Conservation (phyloP, 1,140 invertebrate genomes). For the Leptestheria dahalacensis region DNA sequence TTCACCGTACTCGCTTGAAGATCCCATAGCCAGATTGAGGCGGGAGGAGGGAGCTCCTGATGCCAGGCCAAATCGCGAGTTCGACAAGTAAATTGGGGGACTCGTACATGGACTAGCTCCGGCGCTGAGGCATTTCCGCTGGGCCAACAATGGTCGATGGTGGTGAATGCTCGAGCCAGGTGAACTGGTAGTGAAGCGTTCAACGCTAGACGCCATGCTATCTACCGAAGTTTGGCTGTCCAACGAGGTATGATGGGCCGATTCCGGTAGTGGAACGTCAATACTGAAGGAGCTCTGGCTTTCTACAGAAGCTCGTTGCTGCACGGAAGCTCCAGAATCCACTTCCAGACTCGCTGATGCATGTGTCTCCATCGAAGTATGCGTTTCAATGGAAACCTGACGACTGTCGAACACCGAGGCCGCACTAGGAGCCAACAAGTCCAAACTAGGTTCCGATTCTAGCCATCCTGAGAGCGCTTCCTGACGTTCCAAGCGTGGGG, state of each 20-base stretch:
- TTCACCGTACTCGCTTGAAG: constrained; percentile 23
- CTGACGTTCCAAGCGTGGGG: constrained; percentile 17
- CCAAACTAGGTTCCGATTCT: constrained; percentile 22
- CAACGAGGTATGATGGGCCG: constrained; percentile 10
- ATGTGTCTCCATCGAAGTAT: constrained; percentile 12
- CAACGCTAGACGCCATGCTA: constrained; percentile 12
- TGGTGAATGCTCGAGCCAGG: constrained; percentile 4
- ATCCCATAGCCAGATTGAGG: constrained; percentile 27
- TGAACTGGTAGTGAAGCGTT: not conserved
- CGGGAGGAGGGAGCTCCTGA: constrained; percentile 30
- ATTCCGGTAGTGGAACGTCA: constrained; percentile 11
- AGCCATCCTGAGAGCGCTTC: constrained; percentile 17
- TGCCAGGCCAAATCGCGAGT: constrained; percentile 4
- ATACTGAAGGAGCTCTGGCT: constrained; percentile 13
- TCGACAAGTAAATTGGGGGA: constrained; percentile 25
- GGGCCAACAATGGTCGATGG: constrained; percentile 22
- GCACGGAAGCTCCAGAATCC: constrained; percentile 3
- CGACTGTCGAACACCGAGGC: constrained; percentile 26
- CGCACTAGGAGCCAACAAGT: constrained; percentile 25
- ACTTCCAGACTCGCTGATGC: constrained; percentile 11
- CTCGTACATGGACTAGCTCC: constrained; percentile 52
- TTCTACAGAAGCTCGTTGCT: constrained; percentile 10
- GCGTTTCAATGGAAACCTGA: constrained; percentile 21
- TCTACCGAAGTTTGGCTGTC: constrained; percentile 15
- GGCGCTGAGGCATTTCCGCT: constrained; percentile 38